Evolutionary conservation across 2,797 vertebrate species (phyloP).

Genomic region (Emys orbicularis): DNA sequence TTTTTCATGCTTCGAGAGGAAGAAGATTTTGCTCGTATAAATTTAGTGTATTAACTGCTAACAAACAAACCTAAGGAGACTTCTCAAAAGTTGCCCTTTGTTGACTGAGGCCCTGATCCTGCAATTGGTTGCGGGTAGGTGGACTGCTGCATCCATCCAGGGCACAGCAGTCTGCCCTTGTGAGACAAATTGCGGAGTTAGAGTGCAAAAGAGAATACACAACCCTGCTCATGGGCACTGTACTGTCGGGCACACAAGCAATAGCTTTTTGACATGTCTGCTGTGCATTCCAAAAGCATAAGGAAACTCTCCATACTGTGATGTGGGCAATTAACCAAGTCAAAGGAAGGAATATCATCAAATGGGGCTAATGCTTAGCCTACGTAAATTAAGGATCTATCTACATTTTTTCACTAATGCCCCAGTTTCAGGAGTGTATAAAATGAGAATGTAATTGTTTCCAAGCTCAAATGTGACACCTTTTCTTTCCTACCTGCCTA

Average conservation of each 20-base stretch:
- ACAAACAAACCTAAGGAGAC: constrained; percentile 3
- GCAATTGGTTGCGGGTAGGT: constrained; percentile 10
- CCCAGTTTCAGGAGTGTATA: neutral
- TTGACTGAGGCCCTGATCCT: neutral
- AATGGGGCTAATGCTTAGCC: constrained; percentile 42
- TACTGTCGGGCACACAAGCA: neutral
- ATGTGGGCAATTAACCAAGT: neutral
- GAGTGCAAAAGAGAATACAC: neutral
- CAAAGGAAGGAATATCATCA: constrained; percentile 55
- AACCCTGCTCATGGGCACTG: neutral
- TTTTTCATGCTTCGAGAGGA: neutral
- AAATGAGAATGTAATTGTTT: neutral
- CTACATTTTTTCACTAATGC: constrained; percentile 31
- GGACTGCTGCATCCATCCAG: neutral
- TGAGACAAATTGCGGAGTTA: constrained; percentile 6
- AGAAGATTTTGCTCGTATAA: neutral
- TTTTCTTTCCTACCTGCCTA: neutral
- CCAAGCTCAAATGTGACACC: rapidly evolving
- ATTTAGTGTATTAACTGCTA: neutral
- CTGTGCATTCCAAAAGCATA: neutral
- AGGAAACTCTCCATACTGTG: neutral
- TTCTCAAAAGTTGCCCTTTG: neutral
- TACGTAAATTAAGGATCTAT: constrained; percentile 56
- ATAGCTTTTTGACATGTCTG: neutral
- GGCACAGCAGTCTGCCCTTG: constrained; percentile 10